Evolutionary conservation across 2,797 vertebrate genomes (phyloP).

Genomic region (Lithobates sylvaticus): DNA sequence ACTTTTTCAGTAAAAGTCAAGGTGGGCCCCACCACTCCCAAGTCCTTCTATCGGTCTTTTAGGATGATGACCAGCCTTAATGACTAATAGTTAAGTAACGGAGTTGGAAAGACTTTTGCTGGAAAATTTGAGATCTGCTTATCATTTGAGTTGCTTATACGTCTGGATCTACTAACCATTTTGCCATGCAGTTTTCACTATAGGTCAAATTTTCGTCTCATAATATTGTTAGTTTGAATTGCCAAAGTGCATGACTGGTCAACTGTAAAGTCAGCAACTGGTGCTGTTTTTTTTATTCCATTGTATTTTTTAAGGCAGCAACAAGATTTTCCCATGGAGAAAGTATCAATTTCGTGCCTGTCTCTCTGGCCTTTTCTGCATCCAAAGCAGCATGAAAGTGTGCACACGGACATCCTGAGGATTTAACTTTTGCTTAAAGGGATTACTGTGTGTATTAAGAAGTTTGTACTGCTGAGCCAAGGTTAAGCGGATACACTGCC

Average conservation of each 20-base stretch:
- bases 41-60: no score
- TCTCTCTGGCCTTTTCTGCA: conserved; percentile 14
- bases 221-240: neutral
- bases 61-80: no score
- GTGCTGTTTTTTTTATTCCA: no score
- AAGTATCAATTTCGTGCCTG: conserved; percentile 18
- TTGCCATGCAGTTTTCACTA: no score
- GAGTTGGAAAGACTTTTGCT: no score
- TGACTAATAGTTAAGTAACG: no score
- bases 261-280: neutral
- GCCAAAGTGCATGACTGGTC: neutral
- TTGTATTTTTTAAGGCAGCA: neutral
- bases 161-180: no score
- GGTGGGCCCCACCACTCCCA: no score
- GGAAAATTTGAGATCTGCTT: no score
- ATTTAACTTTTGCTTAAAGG: conserved; percentile 37
- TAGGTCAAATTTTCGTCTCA: neutral
- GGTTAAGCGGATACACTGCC: conserved; percentile 28
- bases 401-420: conserved; percentile 9
- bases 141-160: no score
- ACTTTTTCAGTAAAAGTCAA: no score
- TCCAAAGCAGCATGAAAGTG: conserved; percentile 38
- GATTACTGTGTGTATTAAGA: conserved; percentile 46
- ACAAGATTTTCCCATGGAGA: conserved; percentile 5
- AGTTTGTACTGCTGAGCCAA: conserved; percentile 37